A percentile compares a stretch with the other conserved stretches of the same genome.
Evolutionary conservation across 2,113 vertebrate genomes (phyloP).

Genomic region (Syngnathus typhle): DNA sequence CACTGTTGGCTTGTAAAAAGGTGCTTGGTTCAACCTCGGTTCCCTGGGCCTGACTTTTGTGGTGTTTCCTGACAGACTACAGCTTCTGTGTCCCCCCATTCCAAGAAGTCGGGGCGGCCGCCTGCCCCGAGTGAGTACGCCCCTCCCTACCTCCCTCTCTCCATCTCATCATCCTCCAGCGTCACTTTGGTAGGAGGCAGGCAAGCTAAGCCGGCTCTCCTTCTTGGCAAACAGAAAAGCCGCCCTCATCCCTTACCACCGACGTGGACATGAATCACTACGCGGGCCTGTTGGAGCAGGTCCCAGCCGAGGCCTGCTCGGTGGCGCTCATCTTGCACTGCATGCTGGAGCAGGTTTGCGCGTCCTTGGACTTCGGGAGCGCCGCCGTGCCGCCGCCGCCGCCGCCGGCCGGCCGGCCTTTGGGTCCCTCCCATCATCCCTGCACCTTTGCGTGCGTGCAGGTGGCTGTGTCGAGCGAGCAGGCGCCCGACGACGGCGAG

Average conservation of each 20-base stretch:
- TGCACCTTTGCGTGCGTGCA: conserved; percentile 41
- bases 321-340: conserved; percentile 81
- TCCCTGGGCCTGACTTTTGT: background rate
- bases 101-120: conserved; percentile 19
- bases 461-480: conserved; percentile 75
- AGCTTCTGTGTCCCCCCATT: background rate
- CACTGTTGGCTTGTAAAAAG: too few species aligned
- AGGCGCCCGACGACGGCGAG: conserved; percentile 33
- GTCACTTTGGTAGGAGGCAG: too few species aligned
- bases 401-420: too few species aligned
- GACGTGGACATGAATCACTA: conserved; percentile 82
- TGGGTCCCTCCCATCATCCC: too few species aligned
- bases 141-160: too few species aligned
- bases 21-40: too few species aligned
- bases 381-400: too few species aligned
- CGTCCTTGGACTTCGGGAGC: background rate
- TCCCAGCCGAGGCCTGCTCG: conserved; percentile 78
- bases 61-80: conserved; percentile 20
- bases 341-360: conserved; percentile 83
- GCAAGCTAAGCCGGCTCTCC: too few species aligned
- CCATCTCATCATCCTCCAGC: background rate
- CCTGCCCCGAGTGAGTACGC: conserved; percentile 19
- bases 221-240: background rate
- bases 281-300: conserved; percentile 70
- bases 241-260: conserved; percentile 19